These are phyloP conservation scores for Calyptomena viridis DNA, from an alignment of 2,113 vertebrate genomes.

Conservation along the genomic window DNA sequence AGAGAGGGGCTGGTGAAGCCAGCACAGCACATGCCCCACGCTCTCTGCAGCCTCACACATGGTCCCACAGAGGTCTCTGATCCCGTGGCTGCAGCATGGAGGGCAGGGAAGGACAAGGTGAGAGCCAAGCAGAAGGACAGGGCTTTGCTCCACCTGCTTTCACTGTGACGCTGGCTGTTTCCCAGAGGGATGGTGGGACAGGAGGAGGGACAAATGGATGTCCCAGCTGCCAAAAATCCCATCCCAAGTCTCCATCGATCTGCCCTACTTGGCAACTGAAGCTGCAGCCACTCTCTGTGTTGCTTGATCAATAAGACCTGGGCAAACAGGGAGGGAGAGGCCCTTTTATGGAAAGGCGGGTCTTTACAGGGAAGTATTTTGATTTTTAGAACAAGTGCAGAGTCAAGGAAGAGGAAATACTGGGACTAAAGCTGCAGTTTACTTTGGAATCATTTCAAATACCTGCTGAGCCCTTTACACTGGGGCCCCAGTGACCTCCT, in stretches of 20 bases:
- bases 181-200: not conserved
- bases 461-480: not conserved
- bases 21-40: fast-evolving
- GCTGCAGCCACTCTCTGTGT: conserved; percentile 41
- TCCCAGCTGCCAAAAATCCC: conserved; percentile 54
- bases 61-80: fast-evolving
- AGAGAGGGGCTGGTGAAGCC: not conserved
- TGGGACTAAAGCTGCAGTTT: not conserved
- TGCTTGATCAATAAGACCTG: conserved; percentile 49
- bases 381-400: not conserved
- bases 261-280: conserved; percentile 65
- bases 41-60: not conserved
- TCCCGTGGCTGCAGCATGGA: not conserved
- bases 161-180: not conserved
- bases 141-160: conserved; percentile 1
- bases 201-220: not conserved
- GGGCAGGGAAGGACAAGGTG: not conserved
- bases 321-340: not conserved
- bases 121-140: fast-evolving
- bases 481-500: not conserved
- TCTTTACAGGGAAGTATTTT: conserved; percentile 1
- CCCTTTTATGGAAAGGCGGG: not conserved
- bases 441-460: not conserved
- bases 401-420: conserved; percentile 34
- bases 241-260: conserved; percentile 39